Evolutionary conservation across 2,113 vertebrate genomes (phyloP), one percentile per base, ranked within the genome.

Genomic region (Pionites leucogaster): DNA sequence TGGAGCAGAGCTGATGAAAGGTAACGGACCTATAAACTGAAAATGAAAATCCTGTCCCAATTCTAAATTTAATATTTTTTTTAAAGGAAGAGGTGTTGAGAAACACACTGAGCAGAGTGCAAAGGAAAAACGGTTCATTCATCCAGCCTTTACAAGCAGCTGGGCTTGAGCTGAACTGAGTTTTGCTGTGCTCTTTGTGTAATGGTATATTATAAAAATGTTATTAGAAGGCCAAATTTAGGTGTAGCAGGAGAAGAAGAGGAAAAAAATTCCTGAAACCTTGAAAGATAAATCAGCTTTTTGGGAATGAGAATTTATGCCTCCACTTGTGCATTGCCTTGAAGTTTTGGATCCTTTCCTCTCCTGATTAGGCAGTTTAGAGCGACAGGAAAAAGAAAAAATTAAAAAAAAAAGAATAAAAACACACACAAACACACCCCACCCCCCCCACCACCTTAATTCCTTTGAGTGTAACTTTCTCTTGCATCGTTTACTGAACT

Each of bases 161-260:
- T 95, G 82, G 62, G 85, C 74, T 97, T 95, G 88, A 97, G 82
- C 57, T 93, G 79, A 95, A 94, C 89, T 78, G 69, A 70, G 88
- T 97, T 97, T 95, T 96, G 87, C 94, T 92, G 88, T 95, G 85
- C 31, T 96, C 92, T 97, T 87, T 96, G 69, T 96, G 96, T 92
- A 97, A 98, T 82, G 80, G 39, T 86, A 88, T 94, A 97, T 94
- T 98, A 97, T 94, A 97, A 97, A 98, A 97, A 89, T 84, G 67
- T 96, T 96, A 97, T 96, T 96, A 95, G 83, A 94, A 97, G 90
- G 94, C 92, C 93, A 98, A 97, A 97, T 97, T 96, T 97, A 98
- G 94, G 94, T 82, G 80, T 84, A 92, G 90, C 62, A 95, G 95
- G 91, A 96, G 95, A 90, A 97, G 77, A 94, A 93, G 53, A 53